Evolutionary conservation across 37 sponge, comb jelly and placozoan genomes (phyloP), one percentile per base, ranked within the genome.

Genomic region (Beroe ovata): DNA sequence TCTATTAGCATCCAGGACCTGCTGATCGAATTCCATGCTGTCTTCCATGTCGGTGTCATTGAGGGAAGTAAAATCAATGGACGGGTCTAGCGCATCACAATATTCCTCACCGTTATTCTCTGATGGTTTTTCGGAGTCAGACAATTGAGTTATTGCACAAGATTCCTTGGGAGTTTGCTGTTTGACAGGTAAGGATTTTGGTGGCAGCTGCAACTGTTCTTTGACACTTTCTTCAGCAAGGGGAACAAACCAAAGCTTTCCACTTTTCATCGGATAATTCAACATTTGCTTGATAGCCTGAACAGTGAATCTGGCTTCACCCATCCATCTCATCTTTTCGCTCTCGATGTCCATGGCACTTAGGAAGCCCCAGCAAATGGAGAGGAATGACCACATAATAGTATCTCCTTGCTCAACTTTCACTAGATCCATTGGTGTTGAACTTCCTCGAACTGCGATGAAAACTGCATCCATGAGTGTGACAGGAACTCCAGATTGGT

Each of bases 241-340:
- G 16, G 69, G 69, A 14, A 30, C 54, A 77, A 77, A 77, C 84
- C 84, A 77, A 8, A 77, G 36, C 41, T 42, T 77, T 21, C 84
- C 84, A 41, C 84, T 77, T 40, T 77, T 77, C 0, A 77, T 36
- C 3, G 84, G 84, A 35, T 32, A 77, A 42, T 23, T 32, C n/a
- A 77, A 30, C 26, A 77, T 30, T 36, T 77, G 26, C 54, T 77
- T 77, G 18, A 77, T 35, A 8, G 84, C 84, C 41, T 77, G 36
- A 1, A 77, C 84, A 1, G 84, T 77, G 21, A 77, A 77, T 35
- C 84, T 39, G 28, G 84, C 84, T 54, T 77, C 84, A 2, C 84
- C 84, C 84, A 77, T 77, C 84, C 84, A 77, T 35, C 84, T 39
- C 42, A 77, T 39, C 41, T 42, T 77, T 25, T 77, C 84, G 84